Conservation (phyloP, 2,888 invertebrate genomes). For the Apotomis capreana region DNA sequence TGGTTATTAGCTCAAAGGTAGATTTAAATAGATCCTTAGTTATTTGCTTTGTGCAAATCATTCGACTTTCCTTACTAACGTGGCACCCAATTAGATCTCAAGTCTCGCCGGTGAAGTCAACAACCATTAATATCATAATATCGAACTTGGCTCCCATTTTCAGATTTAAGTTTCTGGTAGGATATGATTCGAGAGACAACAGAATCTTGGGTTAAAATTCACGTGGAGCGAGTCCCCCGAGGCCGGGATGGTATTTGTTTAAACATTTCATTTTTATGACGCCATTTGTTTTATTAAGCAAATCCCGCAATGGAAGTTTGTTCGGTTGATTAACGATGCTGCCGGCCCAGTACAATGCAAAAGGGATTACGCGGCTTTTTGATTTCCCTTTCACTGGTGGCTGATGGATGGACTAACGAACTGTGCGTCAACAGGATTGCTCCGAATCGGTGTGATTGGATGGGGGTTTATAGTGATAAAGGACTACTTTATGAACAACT, state of each 20-base stretch:
- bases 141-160: too few species aligned
- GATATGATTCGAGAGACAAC: constrained; percentile 50
- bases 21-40: too few species aligned
- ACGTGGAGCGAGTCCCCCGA: constrained; percentile 55
- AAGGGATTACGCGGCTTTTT: constrained; percentile 50
- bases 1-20: too few species aligned
- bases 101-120: too few species aligned
- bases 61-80: too few species aligned
- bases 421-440: constrained; percentile 48
- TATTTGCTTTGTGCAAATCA: too few species aligned
- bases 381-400: constrained; percentile 45
- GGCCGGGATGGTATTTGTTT: constrained; percentile 56
- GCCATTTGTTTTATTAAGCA: constrained; percentile 55
- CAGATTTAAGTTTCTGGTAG: too few species aligned
- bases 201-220: constrained; percentile 55
- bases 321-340: constrained; percentile 51
- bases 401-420: constrained; percentile 49
- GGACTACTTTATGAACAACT: neutral
- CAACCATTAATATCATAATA: too few species aligned
- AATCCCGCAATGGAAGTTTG: constrained; percentile 48
- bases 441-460: constrained; percentile 25
- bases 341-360: constrained; percentile 43
- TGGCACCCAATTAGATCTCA: too few species aligned
- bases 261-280: constrained; percentile 53
- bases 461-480: neutral